phyloP scores from a whole-genome alignment of 2,797 vertebrate species.

The Karalla daura region DNA sequence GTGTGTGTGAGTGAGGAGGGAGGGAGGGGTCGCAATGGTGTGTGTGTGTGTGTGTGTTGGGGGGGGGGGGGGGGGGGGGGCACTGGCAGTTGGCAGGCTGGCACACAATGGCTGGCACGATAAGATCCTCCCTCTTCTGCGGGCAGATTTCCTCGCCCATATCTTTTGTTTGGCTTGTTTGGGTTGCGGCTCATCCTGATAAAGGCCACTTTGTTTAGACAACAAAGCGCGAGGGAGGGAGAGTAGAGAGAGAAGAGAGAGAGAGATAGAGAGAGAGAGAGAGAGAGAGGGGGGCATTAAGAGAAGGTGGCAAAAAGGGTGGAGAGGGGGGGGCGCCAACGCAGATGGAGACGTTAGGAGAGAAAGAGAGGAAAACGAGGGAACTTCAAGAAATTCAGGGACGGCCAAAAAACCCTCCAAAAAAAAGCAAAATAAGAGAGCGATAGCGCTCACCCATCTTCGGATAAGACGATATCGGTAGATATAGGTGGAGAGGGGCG shows the following conservation, averaged over 20 bases:
- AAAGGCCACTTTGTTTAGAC: constrained; percentile 85
- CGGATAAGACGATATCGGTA: constrained; percentile 60
- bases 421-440: constrained; percentile 20
- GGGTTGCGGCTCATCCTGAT: constrained; percentile 82
- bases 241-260: constrained; percentile 64
- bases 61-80: constrained; percentile 52
- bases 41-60: constrained; percentile 30
- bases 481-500: constrained; percentile 52
- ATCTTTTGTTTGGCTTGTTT: constrained; percentile 84
- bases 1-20: constrained; percentile 41
- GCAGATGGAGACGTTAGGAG: constrained; percentile 60
- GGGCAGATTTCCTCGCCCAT: constrained; percentile 78
- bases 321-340: constrained; percentile 21
- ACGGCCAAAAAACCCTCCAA: no score
- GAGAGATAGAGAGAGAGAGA: constrained; percentile 44
- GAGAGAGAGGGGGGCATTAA: constrained; percentile 27
- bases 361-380: constrained; percentile 13
- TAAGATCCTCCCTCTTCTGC: constrained; percentile 74
- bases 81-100: constrained; percentile 76
- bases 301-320: constrained; percentile 40
- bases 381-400: no score
- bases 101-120: constrained; percentile 79
- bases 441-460: constrained; percentile 21
- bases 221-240: constrained; percentile 78
- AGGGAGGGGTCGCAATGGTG: constrained; percentile 57